These are phyloP conservation scores for Andricus curvator DNA, from an alignment of 2,888 invertebrate genomes.

Conservation along the genomic window DNA sequence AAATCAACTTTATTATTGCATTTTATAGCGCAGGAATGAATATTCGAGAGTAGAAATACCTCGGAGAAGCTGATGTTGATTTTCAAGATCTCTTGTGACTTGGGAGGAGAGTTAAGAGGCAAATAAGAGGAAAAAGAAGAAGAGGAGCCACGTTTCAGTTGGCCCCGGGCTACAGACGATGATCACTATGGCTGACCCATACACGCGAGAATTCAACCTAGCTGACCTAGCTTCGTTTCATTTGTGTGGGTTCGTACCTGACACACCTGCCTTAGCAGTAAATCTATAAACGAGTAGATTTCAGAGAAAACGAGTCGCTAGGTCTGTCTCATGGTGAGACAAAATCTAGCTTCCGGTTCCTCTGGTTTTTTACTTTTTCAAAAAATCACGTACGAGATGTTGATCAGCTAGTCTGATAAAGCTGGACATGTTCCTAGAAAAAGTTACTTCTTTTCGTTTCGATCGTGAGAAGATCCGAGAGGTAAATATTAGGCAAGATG, in stretches of 20 bases:
- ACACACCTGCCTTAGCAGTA: constrained; percentile 39
- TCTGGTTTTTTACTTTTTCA: not conserved
- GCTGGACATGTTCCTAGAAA: constrained; percentile 1
- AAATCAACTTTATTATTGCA: not conserved
- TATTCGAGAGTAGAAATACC: not conserved
- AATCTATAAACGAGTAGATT: constrained; percentile 32
- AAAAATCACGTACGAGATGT: constrained; percentile 33
- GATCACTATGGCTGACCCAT: constrained; percentile 61
- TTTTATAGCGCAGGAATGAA: not conserved
- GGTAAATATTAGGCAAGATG: too few species aligned
- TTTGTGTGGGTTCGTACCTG: not conserved
- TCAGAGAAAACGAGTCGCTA: constrained; percentile 37
- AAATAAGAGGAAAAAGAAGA: constrained; percentile 45
- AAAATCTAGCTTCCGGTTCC: constrained; percentile 25
- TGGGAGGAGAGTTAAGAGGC: constrained; percentile 37
- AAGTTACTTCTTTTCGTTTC: not conserved
- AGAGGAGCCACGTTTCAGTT: constrained; percentile 50
- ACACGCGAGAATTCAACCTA: constrained; percentile 61
- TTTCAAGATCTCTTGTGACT: constrained; percentile 15
- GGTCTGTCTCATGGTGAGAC: not conserved
- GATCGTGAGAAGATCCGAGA: not conserved
- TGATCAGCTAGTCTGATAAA: constrained; percentile 17
- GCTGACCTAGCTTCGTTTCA: constrained; percentile 61
- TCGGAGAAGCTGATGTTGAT: constrained; percentile 24
- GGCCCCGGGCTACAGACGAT: constrained; percentile 64